phyloP scores from a whole-genome alignment of 2,888 invertebrate species.

The Cheilosia urbana region DNA sequence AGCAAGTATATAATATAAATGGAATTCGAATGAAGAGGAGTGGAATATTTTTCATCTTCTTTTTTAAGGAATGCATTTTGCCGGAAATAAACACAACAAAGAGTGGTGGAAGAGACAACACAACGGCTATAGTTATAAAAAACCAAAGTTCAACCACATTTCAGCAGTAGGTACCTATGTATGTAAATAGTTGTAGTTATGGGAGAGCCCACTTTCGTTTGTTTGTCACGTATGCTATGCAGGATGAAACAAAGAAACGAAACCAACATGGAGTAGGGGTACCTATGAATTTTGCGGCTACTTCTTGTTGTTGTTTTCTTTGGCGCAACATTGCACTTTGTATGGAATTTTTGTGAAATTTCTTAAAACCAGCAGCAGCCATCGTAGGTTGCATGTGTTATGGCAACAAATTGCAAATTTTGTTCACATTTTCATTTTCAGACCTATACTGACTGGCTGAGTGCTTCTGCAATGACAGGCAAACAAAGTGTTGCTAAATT shows the following conservation, averaged over 20 bases:
- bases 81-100: constrained; percentile 52
- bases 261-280: not conserved
- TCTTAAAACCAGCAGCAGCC: not conserved
- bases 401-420: constrained; percentile 45
- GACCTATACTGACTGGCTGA: not conserved
- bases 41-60: not conserved
- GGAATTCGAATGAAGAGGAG: constrained; percentile 8
- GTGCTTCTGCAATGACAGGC: constrained; percentile 51
- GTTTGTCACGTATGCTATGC: constrained; percentile 37
- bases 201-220: constrained; percentile 24
- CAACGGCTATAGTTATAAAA: not conserved
- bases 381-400: constrained; percentile 37
- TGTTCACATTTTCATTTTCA: constrained; percentile 9
- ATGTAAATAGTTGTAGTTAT: not conserved
- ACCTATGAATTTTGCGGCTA: constrained; percentile 16
- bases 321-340: constrained; percentile 42
- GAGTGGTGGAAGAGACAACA: constrained; percentile 23
- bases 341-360: constrained; percentile 31
- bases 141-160: constrained; percentile 3
- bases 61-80: constrained; percentile 45
- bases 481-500: constrained; percentile 47
- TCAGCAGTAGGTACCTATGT: not conserved
- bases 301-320: constrained; percentile 19
- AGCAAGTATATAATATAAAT: constrained; percentile 19
- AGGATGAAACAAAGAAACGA: not conserved